Percentiles rank a stretch among this genome's conserved stretches.
phyloP scores from a whole-genome alignment of 2,113 vertebrate genomes.

The Nyctereutes procyonoides region DNA sequence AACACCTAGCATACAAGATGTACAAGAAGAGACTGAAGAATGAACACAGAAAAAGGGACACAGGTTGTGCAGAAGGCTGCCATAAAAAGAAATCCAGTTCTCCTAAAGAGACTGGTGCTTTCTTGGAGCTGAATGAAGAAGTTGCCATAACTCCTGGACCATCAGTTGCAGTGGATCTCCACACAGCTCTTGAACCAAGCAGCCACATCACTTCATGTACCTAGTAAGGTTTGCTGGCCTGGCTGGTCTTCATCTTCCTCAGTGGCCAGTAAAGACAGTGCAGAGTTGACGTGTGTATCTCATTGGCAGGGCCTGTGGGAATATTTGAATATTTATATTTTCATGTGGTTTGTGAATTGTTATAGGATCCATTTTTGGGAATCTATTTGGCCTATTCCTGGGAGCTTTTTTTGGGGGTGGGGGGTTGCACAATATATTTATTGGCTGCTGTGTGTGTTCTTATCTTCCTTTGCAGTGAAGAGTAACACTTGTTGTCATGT shows the following conservation, averaged over 20 bases:
- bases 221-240: not conserved
- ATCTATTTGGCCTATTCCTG: not conserved
- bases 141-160: not conserved
- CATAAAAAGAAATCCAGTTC: not conserved
- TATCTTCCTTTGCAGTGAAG: not conserved
- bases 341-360: not conserved
- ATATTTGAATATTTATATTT: not conserved
- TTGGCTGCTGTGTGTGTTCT: not conserved
- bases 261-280: not conserved
- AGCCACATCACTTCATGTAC: not conserved
- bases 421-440: not conserved
- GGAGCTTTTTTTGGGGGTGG: not conserved
- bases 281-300: not conserved
- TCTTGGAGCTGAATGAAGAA: slow-evolving; percentile 64
- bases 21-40: slow-evolving; percentile 72
- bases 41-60: not conserved
- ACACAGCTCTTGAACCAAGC: fast-evolving
- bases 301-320: not conserved
- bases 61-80: not conserved
- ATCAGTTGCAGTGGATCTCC: not conserved
- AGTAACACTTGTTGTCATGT: not conserved
- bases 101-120: slow-evolving; percentile 9
- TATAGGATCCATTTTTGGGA: not conserved
- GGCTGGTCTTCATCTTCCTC: not conserved
- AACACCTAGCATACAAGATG: slow-evolving; percentile 77